Conservation (phyloP, 2,113 vertebrate species). For the Pungitius pungitius region DNA sequence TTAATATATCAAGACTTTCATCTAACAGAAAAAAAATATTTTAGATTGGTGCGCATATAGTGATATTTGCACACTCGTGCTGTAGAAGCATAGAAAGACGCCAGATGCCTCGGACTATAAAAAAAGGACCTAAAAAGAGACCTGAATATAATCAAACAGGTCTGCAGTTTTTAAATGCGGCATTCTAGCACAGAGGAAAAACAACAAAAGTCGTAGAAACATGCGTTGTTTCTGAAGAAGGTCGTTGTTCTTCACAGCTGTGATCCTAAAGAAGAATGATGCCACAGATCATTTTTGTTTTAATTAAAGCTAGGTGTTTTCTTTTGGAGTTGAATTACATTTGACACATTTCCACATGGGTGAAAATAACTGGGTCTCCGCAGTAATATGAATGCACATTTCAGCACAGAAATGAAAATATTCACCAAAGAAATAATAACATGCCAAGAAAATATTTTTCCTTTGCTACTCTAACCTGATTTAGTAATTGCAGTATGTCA, state of each 20-base stretch:
- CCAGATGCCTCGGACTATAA: constrained; percentile 6
- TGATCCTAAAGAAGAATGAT: not conserved
- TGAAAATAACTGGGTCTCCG: constrained; percentile 24
- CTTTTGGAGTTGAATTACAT: constrained; percentile 6
- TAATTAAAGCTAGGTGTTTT: not conserved
- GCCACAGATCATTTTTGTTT: not conserved
- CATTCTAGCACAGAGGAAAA: not conserved
- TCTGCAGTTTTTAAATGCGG: not conserved
- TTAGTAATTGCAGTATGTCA: not conserved
- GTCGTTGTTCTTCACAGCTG: not conserved
- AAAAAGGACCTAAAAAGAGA: not conserved
- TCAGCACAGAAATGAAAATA: constrained; percentile 21
- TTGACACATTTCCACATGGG: constrained; percentile 22
- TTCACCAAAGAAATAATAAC: not conserved
- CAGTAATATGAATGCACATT: too few relatives aligned
- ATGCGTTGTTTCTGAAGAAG: not conserved
- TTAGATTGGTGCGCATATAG: constrained; percentile 16
- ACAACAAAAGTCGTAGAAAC: not conserved
- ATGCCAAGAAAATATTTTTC: not conserved
- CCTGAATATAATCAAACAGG: not conserved
- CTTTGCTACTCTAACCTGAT: constrained; percentile 13
- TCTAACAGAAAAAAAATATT: not conserved
- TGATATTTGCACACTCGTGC: constrained; percentile 2
- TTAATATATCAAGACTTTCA: not conserved
- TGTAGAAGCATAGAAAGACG: constrained; percentile 19